A percentile compares a stretch with the other conserved stretches of the same genome.
phyloP scores from a whole-genome alignment of 2,113 vertebrate genomes.

The Pteronura brasiliensis region DNA sequence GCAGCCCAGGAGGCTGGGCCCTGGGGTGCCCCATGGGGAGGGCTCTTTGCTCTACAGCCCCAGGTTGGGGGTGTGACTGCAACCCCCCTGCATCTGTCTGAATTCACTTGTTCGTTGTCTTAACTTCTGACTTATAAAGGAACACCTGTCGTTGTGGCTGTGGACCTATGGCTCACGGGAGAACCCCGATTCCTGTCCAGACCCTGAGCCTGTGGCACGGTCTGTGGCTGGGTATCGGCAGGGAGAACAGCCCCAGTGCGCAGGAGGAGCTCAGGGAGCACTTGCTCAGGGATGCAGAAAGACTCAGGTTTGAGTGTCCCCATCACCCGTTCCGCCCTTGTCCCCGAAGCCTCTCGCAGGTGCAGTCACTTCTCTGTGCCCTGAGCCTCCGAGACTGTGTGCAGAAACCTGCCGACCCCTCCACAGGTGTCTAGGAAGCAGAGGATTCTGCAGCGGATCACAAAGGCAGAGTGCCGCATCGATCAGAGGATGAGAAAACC shows the following conservation, averaged over 20 bases:
- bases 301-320: fast-evolving
- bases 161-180: neutral
- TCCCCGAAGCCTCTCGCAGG: neutral
- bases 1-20: neutral
- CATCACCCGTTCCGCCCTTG: fast-evolving
- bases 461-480: fast-evolving
- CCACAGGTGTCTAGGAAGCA: neutral
- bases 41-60: neutral
- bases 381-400: neutral
- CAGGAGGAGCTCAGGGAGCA: neutral
- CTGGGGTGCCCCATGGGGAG: neutral
- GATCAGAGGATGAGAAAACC: fast-evolving
- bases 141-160: fast-evolving
- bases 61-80: fast-evolving
- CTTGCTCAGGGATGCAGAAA: neutral
- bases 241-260: neutral
- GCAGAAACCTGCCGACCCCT: neutral
- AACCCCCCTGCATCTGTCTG: fast-evolving
- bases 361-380: neutral
- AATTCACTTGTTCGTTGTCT: neutral
- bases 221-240: neutral
- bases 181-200: fast-evolving
- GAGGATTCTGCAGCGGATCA: fast-evolving
- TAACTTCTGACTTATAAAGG: neutral
- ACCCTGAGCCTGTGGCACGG: fast-evolving